A percentile compares a stretch with the other conserved stretches of the same genome.
Conservation (phyloP, 2,888 invertebrate species). For the Agrenia bidenticulata region DNA sequence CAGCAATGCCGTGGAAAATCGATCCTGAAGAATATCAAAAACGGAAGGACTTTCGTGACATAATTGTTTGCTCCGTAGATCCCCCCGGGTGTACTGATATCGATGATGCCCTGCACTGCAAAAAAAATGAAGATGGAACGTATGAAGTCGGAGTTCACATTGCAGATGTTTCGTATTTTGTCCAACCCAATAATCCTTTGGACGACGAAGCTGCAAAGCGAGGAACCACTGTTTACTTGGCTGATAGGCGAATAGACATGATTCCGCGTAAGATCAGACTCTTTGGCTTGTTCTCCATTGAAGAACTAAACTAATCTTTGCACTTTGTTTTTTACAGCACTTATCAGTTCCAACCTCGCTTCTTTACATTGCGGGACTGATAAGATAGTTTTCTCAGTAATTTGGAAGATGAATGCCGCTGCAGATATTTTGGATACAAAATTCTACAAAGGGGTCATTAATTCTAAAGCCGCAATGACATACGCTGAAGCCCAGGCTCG, state of each 20-base stretch:
- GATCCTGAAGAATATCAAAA: slow-evolving; percentile 74
- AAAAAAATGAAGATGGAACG: slow-evolving; percentile 68
- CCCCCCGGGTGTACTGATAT: slow-evolving; percentile 99
- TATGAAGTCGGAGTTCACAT: slow-evolving; percentile 94
- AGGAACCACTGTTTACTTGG: slow-evolving; percentile 94
- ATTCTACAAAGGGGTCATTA: slow-evolving; percentile 91
- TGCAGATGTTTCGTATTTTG: slow-evolving; percentile 97
- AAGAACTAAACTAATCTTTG: too few species aligned
- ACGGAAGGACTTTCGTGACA: slow-evolving; percentile 78
- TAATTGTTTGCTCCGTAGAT: slow-evolving; percentile 92
- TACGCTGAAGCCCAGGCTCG: slow-evolving; percentile 88
- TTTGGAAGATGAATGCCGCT: slow-evolving; percentile 87
- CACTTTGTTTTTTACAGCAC: slow-evolving; percentile 31
- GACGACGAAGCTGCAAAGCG: slow-evolving; percentile 91
- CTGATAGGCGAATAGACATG: slow-evolving; percentile 90
- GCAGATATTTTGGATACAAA: slow-evolving; percentile 77
- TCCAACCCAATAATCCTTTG: slow-evolving; percentile 85
- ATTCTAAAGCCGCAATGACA: slow-evolving; percentile 87
- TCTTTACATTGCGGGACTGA: slow-evolving; percentile 88
- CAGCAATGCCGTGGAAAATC: slow-evolving; percentile 84
- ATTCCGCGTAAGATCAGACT: slow-evolving; percentile 64
- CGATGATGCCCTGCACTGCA: slow-evolving; percentile 94
- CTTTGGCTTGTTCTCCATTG: too few species aligned
- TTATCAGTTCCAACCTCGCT: slow-evolving; percentile 89
- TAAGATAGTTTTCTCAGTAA: slow-evolving; percentile 90